These are phyloP conservation scores for Coptotermes formosanus DNA, from an alignment of 1,140 invertebrate genomes.

Conservation along the genomic window DNA sequence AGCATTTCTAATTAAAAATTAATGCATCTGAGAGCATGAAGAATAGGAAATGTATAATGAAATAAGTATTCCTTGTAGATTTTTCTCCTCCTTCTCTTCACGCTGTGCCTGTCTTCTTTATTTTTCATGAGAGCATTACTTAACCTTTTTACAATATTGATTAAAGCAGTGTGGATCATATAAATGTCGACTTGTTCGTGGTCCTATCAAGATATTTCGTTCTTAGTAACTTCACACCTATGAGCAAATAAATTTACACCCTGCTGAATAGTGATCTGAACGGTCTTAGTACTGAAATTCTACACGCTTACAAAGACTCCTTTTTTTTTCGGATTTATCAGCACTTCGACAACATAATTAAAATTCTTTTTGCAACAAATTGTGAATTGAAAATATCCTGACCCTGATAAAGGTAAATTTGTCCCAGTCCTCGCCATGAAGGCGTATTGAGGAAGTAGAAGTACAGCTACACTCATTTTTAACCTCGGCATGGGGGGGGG, in stretches of 20 bases:
- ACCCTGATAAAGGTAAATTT: too few species aligned
- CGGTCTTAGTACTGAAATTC: too few species aligned
- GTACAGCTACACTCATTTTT: too few species aligned
- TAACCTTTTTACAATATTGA: not conserved
- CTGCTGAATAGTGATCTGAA: not conserved
- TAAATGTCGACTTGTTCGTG: not conserved
- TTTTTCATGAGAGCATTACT: not conserved
- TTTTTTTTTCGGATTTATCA: too few species aligned
- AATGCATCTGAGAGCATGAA: conserved; percentile 18
- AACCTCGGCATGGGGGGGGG: too few species aligned
- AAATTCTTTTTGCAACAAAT: too few species aligned
- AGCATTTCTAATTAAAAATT: conserved; percentile 1
- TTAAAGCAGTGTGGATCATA: not conserved
- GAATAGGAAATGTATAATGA: not conserved
- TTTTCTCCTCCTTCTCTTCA: not conserved
- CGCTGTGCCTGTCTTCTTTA: not conserved
- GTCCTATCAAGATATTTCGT: not conserved
- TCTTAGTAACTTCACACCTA: not conserved
- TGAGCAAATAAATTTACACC: not conserved
- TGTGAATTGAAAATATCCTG: too few species aligned
- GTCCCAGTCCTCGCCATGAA: too few species aligned
- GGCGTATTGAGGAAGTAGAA: too few species aligned
- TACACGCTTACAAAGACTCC: too few species aligned
- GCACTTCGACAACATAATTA: too few species aligned
- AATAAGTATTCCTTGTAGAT: not conserved